Conservation (phyloP, 2,888 invertebrate species). For the Campaea margaritaria region DNA sequence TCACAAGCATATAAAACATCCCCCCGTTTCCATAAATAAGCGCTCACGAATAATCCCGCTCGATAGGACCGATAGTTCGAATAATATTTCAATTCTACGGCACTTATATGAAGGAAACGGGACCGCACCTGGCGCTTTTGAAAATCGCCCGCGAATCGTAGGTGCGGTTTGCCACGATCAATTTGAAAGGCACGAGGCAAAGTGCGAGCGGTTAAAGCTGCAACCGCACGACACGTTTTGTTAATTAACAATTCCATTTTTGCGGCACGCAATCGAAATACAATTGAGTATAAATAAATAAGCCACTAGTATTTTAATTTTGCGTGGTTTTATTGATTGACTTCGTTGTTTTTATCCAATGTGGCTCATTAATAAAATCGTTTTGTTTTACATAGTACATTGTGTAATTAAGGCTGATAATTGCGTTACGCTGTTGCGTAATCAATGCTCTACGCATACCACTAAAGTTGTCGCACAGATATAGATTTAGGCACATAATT, state of each 20-base stretch:
- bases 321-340: no score
- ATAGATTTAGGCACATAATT: no score
- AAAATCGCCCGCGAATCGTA: slow-evolving; percentile 51
- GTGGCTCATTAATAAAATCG: no score
- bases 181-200: slow-evolving; percentile 34
- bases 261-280: neutral
- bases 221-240: slow-evolving; percentile 28
- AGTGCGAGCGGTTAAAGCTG: slow-evolving; percentile 19
- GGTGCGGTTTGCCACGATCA: slow-evolving; percentile 52
- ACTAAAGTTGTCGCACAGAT: no score
- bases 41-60: slow-evolving; percentile 51
- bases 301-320: neutral
- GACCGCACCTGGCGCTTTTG: slow-evolving; percentile 55
- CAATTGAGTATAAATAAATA: no score
- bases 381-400: no score
- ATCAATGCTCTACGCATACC: no score
- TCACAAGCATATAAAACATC: slow-evolving; percentile 19
- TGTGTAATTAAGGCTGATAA: no score
- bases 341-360: no score
- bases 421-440: no score
- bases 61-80: slow-evolving; percentile 58
- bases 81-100: slow-evolving; percentile 67
- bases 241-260: neutral
- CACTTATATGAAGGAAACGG: slow-evolving; percentile 51
- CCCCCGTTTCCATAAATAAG: slow-evolving; percentile 25